These are phyloP conservation scores for Odontophorus gujanensis DNA, from an alignment of 2,113 vertebrate genomes.

Conservation along the genomic window DNA sequence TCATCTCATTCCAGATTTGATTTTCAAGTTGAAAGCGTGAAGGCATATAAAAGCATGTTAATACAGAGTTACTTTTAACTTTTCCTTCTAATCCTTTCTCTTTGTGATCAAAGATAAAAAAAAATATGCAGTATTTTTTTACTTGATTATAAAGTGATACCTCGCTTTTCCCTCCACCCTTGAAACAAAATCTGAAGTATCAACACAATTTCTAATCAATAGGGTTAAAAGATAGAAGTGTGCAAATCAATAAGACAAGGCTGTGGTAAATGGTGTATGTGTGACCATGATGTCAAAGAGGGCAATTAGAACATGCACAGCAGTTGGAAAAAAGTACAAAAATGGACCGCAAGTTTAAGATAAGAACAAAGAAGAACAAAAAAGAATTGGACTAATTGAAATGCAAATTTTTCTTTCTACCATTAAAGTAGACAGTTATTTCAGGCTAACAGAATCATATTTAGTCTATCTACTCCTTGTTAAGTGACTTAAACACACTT, in stretches of 20 bases:
- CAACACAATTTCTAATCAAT: conserved; percentile 25
- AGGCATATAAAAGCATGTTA: conserved; percentile 28
- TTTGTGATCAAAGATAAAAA: conserved; percentile 48
- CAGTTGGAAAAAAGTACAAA: conserved; percentile 1
- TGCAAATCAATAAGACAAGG: conserved; percentile 11
- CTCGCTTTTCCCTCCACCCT: neutral
- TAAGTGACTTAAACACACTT: neutral
- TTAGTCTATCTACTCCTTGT: neutral
- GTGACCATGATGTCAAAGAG: neutral
- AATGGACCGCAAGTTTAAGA: conserved; percentile 52
- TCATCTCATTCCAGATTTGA: conserved; percentile 46
- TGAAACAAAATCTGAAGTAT: conserved; percentile 20
- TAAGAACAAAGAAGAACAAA: conserved; percentile 49
- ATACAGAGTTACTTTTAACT: conserved; percentile 53
- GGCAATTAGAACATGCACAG: neutral
- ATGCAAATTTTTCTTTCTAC: conserved; percentile 32
- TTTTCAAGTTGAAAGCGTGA: conserved; percentile 57
- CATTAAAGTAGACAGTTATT: conserved; percentile 31
- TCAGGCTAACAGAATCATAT: neutral
- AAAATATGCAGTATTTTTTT: conserved; percentile 18
- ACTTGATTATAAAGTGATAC: conserved; percentile 18
- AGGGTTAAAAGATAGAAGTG: conserved; percentile 47
- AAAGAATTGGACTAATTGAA: conserved; percentile 34
- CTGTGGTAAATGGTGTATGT: neutral
- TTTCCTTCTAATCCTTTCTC: conserved; percentile 30